A percentile compares a stretch with the other conserved stretches of the same genome.
Conservation (phyloP, 2,888 invertebrate genomes). For the Desoria tigrina region DNA sequence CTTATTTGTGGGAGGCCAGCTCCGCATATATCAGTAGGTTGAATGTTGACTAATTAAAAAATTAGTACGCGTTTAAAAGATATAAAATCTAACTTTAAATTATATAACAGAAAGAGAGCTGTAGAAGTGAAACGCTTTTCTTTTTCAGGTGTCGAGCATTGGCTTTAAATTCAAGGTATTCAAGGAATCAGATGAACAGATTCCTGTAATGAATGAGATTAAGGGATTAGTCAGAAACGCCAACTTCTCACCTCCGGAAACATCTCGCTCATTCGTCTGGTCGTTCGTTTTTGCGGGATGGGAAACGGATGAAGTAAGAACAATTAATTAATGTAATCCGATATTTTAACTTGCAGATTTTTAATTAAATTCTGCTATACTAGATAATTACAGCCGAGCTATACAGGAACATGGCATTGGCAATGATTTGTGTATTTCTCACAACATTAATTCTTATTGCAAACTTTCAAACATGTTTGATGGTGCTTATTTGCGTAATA, state of each 20-base stretch:
- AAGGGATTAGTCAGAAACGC: slow-evolving; percentile 63
- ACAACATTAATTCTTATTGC: slow-evolving; percentile 75
- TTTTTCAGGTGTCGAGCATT: slow-evolving; percentile 63
- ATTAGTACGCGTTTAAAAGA: too few species aligned
- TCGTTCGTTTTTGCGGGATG: slow-evolving; percentile 72
- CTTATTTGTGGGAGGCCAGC: slow-evolving; percentile 66
- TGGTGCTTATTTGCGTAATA: slow-evolving; percentile 72
- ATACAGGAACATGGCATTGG: slow-evolving; percentile 72
- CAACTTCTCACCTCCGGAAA: slow-evolving; percentile 65
- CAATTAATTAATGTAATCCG: too few species aligned
- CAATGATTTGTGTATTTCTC: slow-evolving; percentile 75
- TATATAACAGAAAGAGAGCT: too few species aligned
- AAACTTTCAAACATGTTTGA: slow-evolving; percentile 73
- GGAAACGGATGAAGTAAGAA: slow-evolving; percentile 70
- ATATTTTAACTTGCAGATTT: slow-evolving; percentile 56
- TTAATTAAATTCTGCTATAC: too few species aligned
- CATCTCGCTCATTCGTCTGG: slow-evolving; percentile 70
- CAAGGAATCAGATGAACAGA: slow-evolving; percentile 66
- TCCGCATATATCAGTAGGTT: slow-evolving; percentile 62
- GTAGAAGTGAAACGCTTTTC: slow-evolving; percentile 5
- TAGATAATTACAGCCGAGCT: slow-evolving; percentile 73
- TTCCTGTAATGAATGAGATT: slow-evolving; percentile 72
- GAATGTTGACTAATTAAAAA: background rate
- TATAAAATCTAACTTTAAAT: too few species aligned
- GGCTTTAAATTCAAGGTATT: slow-evolving; percentile 64